Base-by-base conservation (phyloP, 2,113 vertebrate species). In the Hystrix brachyura region DNA sequence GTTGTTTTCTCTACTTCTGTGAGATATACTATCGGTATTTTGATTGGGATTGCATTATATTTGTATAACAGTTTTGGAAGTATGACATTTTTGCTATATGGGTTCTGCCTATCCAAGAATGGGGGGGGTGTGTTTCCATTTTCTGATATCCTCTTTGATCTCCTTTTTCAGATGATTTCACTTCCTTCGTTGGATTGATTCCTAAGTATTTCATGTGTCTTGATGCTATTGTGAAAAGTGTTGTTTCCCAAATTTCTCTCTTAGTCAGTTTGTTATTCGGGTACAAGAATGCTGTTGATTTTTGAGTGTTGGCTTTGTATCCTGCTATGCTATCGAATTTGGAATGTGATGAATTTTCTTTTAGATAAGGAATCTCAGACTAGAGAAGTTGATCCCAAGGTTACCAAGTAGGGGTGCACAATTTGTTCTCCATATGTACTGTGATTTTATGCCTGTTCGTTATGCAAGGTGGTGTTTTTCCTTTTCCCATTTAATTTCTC, bases 371-470 rank as follows among this genome's bases (percentile, higher is more conserved):
- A 92, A 79, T 43, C 57, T 90, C 57, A 81, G 62, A 81, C n/a
- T 83, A 67, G 74, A 83, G 32, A 94, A 85, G 48, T 83, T 72
- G 86, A 46, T 87, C 12, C n/a, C 60, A 59, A 14, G 13, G 27
- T 94, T 71, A 43, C 17, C 60, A 96, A 43, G 23, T 67, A 71
- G 76, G 80, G 3, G 21, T 46, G 7, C 62, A 83, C 27, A 94
- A 80, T 17, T 93, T n/a, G 13, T 83, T 94, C 57, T 10, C 57
- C 69, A 55, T 69, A 27, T 82, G 57, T 95, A n/a, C 46, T 13
- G 7, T 83, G 79, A 71, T 81, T 96, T 95, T 57, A 59, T 92
- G 72, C 32, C 57, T 82, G 57, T 46, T 80, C 43, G 72, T 95
- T 94, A 90, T 17, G 19, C 21, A 76, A 25, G 2, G 9, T 92